Evolutionary conservation across 2,113 vertebrate genomes (phyloP).

Genomic region (Thalassarche chlororhynchos): DNA sequence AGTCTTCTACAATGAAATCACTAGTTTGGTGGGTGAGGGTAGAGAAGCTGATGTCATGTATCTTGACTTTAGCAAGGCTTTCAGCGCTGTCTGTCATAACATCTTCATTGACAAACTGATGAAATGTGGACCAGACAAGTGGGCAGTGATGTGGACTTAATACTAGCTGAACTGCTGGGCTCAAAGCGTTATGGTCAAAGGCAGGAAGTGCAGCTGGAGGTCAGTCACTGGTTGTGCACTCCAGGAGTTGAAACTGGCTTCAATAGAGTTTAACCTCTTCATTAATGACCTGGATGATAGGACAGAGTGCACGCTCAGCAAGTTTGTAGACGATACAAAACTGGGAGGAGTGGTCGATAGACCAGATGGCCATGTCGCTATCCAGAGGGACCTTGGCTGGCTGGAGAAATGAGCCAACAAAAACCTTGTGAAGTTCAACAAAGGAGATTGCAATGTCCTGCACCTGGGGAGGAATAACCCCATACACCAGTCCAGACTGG

Average conservation of each 20-base stretch:
- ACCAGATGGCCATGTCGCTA: background rate
- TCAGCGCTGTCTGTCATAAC: background rate
- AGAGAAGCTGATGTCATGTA: background rate
- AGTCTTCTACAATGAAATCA: background rate
- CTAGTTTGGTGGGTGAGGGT: fast-evolving
- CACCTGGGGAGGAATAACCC: background rate
- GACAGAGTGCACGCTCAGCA: background rate
- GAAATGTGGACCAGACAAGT: background rate
- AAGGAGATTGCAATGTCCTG: background rate
- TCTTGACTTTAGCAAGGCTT: background rate
- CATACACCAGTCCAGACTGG: background rate
- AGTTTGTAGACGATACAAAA: background rate
- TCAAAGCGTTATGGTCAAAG: background rate
- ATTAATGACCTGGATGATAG: background rate
- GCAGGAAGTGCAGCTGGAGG: background rate
- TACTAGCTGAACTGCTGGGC: background rate
- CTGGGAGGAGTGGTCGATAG: background rate
- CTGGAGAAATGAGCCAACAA: background rate
- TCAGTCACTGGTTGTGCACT: background rate
- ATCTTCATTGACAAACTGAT: background rate
- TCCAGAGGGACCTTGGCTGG: background rate
- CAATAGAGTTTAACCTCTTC: background rate
- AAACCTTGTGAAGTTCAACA: background rate
- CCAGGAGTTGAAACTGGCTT: background rate
- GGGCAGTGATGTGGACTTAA: no score